These are phyloP conservation scores for Leptinotarsa tumamoca DNA, from an alignment of 2,888 invertebrate species.

Conservation along the genomic window DNA sequence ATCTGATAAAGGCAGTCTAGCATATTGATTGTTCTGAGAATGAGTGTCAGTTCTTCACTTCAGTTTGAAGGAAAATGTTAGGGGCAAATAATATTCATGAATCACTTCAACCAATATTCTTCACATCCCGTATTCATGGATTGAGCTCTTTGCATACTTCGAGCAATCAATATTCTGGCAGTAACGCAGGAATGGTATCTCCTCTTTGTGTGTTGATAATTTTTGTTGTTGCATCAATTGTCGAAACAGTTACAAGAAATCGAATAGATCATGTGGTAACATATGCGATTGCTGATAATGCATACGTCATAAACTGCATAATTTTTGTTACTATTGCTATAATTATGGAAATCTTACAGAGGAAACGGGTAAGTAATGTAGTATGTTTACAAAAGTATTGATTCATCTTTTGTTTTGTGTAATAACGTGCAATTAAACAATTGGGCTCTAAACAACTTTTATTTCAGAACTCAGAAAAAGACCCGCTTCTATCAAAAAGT, in stretches of 20 bases:
- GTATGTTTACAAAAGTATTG: too few species aligned
- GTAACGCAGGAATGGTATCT: background rate
- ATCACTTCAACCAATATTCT: slow-evolving; percentile 17
- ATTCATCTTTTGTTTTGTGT: too few species aligned
- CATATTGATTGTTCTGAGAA: too few species aligned
- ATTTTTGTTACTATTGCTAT: background rate
- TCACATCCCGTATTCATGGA: background rate
- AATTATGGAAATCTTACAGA: background rate
- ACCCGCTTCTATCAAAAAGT: too few species aligned
- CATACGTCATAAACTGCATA: background rate
- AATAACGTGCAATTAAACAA: too few species aligned
- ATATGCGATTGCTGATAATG: background rate
- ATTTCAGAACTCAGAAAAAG: too few species aligned
- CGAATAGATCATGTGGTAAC: background rate
- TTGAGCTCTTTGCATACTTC: background rate
- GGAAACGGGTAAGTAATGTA: background rate
- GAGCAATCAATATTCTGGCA: background rate
- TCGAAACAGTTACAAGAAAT: background rate
- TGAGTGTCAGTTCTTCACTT: too few species aligned
- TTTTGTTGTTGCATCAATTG: background rate
- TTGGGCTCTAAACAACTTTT: too few species aligned
- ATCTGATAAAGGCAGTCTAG: too few species aligned
- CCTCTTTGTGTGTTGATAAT: background rate
- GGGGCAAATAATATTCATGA: background rate
- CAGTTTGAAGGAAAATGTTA: background rate